Evolutionary conservation across 2,113 vertebrate species (phyloP).

Genomic region (Rattus norvegicus): DNA sequence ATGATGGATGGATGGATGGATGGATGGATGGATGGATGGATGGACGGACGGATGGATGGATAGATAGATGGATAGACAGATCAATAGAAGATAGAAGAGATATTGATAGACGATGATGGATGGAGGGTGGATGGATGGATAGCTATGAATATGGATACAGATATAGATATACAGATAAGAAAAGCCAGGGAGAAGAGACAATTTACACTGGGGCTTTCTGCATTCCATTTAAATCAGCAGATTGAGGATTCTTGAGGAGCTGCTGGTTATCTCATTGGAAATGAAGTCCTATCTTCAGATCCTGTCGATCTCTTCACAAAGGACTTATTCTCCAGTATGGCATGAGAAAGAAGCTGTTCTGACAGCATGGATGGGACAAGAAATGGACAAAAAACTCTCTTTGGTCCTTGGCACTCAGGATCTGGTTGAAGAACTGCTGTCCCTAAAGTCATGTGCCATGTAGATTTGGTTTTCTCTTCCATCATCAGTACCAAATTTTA

Average conservation of each 20-base stretch:
- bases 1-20: background rate
- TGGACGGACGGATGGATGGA: background rate
- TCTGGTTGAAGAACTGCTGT: background rate
- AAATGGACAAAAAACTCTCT: background rate
- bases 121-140: background rate
- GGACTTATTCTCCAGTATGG: background rate
- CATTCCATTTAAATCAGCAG: slow-evolving; percentile 21
- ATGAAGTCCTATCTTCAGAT: slow-evolving; percentile 45
- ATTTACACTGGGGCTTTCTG: slow-evolving; percentile 8
- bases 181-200: background rate
- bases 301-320: slow-evolving; percentile 1
- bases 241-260: background rate
- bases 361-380: background rate
- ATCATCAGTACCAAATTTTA: background rate
- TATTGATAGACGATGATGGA: background rate
- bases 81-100: background rate
- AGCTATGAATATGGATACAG: background rate
- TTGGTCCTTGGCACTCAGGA: background rate
- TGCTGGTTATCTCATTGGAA: slow-evolving; percentile 2
- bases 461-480: background rate
- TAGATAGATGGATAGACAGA: background rate
- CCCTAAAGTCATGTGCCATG: background rate
- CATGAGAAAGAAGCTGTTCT: background rate
- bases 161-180: background rate
- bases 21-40: background rate